phyloP scores from a whole-genome alignment of 2,797 vertebrate species.

The Acanthopagrus latus region DNA sequence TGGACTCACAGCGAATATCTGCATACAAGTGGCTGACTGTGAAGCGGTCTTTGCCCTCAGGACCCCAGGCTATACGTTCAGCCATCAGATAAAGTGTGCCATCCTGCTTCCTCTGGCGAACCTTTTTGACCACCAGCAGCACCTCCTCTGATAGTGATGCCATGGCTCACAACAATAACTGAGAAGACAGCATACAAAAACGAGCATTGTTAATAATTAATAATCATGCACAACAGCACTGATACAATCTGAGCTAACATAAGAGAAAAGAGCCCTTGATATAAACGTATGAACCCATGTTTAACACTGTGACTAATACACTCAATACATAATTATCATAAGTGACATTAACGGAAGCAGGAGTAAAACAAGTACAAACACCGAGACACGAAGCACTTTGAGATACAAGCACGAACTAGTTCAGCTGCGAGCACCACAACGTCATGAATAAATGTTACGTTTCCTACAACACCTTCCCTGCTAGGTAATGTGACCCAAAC shows the following conservation, averaged over 20 bases:
- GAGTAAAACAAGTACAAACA: not conserved
- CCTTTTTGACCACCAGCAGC: slow-evolving; percentile 95
- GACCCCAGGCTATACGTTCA: slow-evolving; percentile 96
- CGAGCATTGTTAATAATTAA: not conserved
- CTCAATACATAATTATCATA: not conserved
- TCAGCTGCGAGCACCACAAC: not conserved
- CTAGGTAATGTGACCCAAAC: not conserved
- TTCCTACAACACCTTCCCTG: not conserved
- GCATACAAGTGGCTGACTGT: slow-evolving; percentile 96
- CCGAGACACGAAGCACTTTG: not conserved
- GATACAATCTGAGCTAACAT: not conserved
- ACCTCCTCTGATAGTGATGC: slow-evolving; percentile 98
- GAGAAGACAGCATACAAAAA: slow-evolving; percentile 15
- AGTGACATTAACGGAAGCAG: not conserved
- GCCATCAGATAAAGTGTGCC: slow-evolving; percentile 98
- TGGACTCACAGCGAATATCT: slow-evolving; percentile 97
- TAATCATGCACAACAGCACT: not conserved
- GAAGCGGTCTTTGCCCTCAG: slow-evolving; percentile 98
- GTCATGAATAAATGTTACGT: not conserved
- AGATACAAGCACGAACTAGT: slow-evolving; percentile 1
- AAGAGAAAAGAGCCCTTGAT: not conserved
- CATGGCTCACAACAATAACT: slow-evolving; percentile 83
- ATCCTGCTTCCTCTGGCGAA: slow-evolving; percentile 98
- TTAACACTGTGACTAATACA: not conserved
- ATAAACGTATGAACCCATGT: not conserved